A percentile compares a stretch with the other conserved stretches of the same genome.
phyloP scores from a whole-genome alignment of 2,888 invertebrate genomes.

The Dyspetes luteomarginatus region DNA sequence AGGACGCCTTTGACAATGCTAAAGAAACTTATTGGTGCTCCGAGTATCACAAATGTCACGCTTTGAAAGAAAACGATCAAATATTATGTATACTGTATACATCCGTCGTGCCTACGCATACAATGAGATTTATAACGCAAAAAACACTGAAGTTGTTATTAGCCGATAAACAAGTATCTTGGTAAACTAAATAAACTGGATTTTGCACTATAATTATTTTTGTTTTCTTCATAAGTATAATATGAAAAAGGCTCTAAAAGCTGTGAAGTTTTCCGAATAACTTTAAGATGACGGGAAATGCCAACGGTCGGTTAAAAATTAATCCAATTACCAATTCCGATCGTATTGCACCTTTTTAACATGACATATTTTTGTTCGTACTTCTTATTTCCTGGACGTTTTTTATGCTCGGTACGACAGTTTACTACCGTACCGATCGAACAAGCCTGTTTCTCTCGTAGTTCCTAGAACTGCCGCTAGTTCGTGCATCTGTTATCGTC shows the following conservation, averaged over 20 bases:
- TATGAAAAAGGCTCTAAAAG: no score
- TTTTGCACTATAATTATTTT: background rate
- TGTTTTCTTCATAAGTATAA: no score
- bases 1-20: constrained; percentile 77
- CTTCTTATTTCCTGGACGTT: no score
- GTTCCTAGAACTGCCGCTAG: background rate
- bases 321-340: no score
- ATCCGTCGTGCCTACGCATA: constrained; percentile 89
- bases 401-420: background rate
- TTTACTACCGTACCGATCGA: no score
- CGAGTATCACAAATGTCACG: constrained; percentile 94
- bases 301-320: no score
- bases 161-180: constrained; percentile 88
- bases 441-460: no score
- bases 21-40: constrained; percentile 92
- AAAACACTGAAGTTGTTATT: constrained; percentile 87
- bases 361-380: no score
- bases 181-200: constrained; percentile 84
- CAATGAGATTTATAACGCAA: constrained; percentile 89
- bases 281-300: no score
- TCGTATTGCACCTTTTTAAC: no score
- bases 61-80: constrained; percentile 87
- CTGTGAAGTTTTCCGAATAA: no score
- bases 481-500: background rate
- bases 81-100: constrained; percentile 90